Evolutionary conservation across 2,113 vertebrate species (phyloP), one percentile per base, ranked within the genome.

Genomic region (Callopanchax toddi): DNA sequence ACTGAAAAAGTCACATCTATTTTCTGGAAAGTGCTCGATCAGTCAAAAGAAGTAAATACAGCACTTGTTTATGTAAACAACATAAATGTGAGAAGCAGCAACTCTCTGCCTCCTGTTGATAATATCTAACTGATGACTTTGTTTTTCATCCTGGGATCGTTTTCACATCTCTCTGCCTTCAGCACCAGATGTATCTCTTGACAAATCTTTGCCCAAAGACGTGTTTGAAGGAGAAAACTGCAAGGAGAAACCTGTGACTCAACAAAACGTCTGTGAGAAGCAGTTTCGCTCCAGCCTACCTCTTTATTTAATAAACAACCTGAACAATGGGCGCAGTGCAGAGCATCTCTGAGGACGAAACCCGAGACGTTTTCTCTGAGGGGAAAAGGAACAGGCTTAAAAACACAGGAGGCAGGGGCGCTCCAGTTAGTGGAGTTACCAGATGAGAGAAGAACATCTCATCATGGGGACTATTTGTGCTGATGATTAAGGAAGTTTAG

Each of bases 221-320:
- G 46, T 10, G 29, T 67, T 57, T 44, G 22, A 45, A 72, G 36
- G 15, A 69, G 42, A 58, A 61, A 66, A 50, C 43, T 64, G 70
- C 67, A 79, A 85, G 60, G 46, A 81, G 84, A 87, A 83, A 86
- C 81, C 78, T 77, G 61, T 73, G 80, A 65, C 76, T 59, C 36
- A 77, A 79, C 73, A 85, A 81, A 81, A 82, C 76, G 46, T 20
- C 20, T 3, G 46, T 82, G 88, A 86, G 67, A 78, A 84, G 78
- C 74, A 88, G 88, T 91, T 91, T 91, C 86, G 80, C 71, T 87
- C 82, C 78, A 65, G 75, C 86, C 86, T 77, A 65, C 76, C 68
- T 76, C 74, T 87, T 73, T 67, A 49, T 60, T 76, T 55, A 52
- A 72, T 69, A 69, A 83, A 84, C 84, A 83, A 37, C 17, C 37